Evolutionary conservation across 2,113 vertebrate species (phyloP).

Genomic region (Charina bottae): DNA sequence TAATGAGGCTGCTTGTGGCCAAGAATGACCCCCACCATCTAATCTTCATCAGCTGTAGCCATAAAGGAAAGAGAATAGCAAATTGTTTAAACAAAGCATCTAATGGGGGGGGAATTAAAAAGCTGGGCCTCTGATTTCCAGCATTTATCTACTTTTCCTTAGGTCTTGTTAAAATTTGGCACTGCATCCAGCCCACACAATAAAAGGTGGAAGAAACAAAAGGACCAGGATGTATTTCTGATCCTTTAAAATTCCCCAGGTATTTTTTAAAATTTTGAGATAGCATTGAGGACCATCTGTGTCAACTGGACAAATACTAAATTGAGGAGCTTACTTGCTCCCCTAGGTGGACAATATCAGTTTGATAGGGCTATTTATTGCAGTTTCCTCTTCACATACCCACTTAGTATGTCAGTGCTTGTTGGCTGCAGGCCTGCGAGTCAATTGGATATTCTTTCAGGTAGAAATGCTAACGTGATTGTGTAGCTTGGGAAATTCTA

Average conservation of each 20-base stretch:
- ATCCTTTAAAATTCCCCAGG: slow-evolving; percentile 42
- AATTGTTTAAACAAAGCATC: slow-evolving; percentile 16
- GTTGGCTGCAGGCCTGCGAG: background rate
- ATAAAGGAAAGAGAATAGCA: slow-evolving; percentile 18
- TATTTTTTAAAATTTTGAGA: slow-evolving; percentile 51
- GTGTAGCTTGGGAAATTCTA: background rate
- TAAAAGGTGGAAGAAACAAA: background rate
- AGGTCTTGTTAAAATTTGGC: slow-evolving; percentile 43
- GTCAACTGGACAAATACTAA: background rate
- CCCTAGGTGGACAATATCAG: slow-evolving; percentile 39
- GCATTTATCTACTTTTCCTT: background rate
- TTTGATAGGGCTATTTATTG: slow-evolving; percentile 6
- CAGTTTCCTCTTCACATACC: background rate
- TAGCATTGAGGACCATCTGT: slow-evolving; percentile 40
- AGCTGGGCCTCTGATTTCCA: background rate
- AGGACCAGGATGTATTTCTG: slow-evolving; percentile 40
- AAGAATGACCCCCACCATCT: slow-evolving; percentile 40
- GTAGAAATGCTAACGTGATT: slow-evolving; percentile 17
- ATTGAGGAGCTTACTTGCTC: slow-evolving; percentile 31
- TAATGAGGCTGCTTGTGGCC: slow-evolving; percentile 45
- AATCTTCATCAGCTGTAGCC: slow-evolving; percentile 56
- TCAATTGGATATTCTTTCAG: background rate
- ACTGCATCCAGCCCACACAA: background rate
- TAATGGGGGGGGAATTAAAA: slow-evolving; percentile 17
- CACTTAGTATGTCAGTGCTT: accelerated